phyloP scores from a whole-genome alignment of 1,140 invertebrate species.

The Sinonovacula constricta region DNA sequence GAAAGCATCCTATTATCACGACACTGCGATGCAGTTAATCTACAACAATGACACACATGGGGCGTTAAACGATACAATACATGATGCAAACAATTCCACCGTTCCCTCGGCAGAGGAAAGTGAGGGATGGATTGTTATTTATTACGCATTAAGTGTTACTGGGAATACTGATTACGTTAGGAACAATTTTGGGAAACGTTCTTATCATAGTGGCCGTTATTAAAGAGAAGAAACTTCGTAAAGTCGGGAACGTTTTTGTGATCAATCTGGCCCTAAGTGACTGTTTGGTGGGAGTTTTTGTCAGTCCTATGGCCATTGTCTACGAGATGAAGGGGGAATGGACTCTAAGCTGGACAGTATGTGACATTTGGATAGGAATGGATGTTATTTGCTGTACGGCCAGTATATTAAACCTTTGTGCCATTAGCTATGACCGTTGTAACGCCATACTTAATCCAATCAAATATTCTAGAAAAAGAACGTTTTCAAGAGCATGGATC shows the following conservation, averaged over 20 bases:
- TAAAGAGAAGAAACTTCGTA: constrained; percentile 82
- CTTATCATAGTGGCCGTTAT: constrained; percentile 42
- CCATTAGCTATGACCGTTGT: constrained; percentile 80
- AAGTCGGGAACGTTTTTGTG: constrained; percentile 96
- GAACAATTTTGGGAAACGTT: constrained; percentile 43
- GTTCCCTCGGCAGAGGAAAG: not conserved
- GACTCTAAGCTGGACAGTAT: constrained; percentile 76
- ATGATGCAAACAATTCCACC: not conserved
- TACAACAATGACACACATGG: not conserved
- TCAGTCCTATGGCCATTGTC: constrained; percentile 63
- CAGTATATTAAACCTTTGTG: constrained; percentile 80
- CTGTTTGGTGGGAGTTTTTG: constrained; percentile 86
- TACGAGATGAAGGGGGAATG: constrained; percentile 70
- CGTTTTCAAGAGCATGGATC: constrained; percentile 88
- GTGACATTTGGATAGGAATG: constrained; percentile 79
- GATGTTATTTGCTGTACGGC: constrained; percentile 80
- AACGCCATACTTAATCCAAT: constrained; percentile 80
- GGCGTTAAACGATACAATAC: not conserved
- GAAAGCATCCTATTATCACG: not conserved
- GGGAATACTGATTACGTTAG: constrained; percentile 20
- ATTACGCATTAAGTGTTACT: constrained; percentile 20
- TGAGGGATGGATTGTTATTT: not conserved
- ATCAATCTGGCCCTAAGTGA: constrained; percentile 95
- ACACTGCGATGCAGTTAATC: not conserved
- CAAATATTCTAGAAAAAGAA: constrained; percentile 88